Base-by-base conservation (phyloP, 2,797 vertebrate genomes). In the Tachyglossus aculeatus region DNA sequence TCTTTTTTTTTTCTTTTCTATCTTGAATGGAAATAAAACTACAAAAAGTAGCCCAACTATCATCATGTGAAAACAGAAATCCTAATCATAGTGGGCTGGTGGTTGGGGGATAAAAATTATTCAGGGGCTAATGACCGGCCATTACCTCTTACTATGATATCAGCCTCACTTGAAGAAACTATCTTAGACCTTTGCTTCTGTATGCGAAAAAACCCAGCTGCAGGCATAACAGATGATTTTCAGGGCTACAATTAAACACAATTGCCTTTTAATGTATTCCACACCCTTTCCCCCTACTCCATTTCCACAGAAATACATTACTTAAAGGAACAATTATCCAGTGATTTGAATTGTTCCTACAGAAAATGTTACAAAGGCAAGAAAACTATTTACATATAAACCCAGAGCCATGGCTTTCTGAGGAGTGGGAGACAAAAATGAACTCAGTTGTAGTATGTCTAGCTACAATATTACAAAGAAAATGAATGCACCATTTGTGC, bases 241-340 rank as follows among this genome's bases (percentile, higher is more conserved):
- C 77, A 80, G 69, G 60, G 78, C 78, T 82, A n/a, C 58, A 77
- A 82, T 90, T 87, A 90, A 77, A 81, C 25, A 78, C 71, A 82
- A 78, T 84, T 81, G 70, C 41, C 65, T 83, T 82, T 66, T 83
- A 81, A 80, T 76, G 52, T 67, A 65, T 87, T 88, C 64, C 71
- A 76, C 53, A 71, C 27, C 43, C 60, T 81, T 81, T 81, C 56
- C 37, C 84, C 63, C 52, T 65, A 63, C 81, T 82, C 68, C 25
- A 65, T 86, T 85, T 86, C 70, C 56, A 60, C 36, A 57, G 54
- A 63, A 81, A 88, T 81, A 27, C 22, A 82, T 83, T 84, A 78
- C 64, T 85, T 86, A 83, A 81, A 82, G 68, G 68, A 85, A 73
- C 61, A 89, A 67, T 86, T 88, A 87, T 61, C 31, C 62, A 76